Base-by-base conservation (phyloP, 2,797 vertebrate genomes). In the Rhabdomys pumilio region DNA sequence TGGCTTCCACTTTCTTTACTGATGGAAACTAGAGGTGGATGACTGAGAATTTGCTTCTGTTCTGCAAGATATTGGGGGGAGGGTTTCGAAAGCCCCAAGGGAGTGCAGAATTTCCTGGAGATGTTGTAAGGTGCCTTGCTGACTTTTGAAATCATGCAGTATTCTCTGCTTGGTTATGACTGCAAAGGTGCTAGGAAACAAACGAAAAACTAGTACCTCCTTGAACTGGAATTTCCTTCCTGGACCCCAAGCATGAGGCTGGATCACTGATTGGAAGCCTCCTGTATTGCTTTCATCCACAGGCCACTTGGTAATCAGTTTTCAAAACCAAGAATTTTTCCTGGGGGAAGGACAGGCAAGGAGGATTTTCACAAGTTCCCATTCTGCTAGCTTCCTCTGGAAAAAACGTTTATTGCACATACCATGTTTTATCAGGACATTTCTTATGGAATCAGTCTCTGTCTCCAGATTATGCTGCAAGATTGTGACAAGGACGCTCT, bases 51-150 rank as follows among this genome's bases (percentile, higher is more conserved):
- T 90, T 89, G 95, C 93, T 84, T 94, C 88, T 67, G 81, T 63
- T 96, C 79, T 97, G 91, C 75, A 95, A 95, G 95, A 94, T 75
- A n/a, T 3, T 83, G 95, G 95, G 96, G 96, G 97, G 26, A 11
- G 59, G 24, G 5, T 97, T 97, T 97, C 96, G 95, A 94, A 97
- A 97, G 91, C 86, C 95, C 93, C 86, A 67, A 89, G 96, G 96
- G 97, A 97, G 96, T 93, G 82, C 96, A 97, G 95, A 97, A 87
- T 96, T 97, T 97, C 97, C 97, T 98, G 96, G 96, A 76, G 85
- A 89, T 96, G 95, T 94, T 97, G 95, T 82, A 94, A 94, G 79
- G 93, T 79, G 67, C 73, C 82, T 95, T 44, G 82, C 72, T 87
- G 85, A 89, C 84, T 96, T 94, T 75, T 95, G 91, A 93, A 95